These are phyloP conservation scores for Periophthalmodon schlosseri DNA, from an alignment of 2,113 vertebrate species.

Conservation along the genomic window DNA sequence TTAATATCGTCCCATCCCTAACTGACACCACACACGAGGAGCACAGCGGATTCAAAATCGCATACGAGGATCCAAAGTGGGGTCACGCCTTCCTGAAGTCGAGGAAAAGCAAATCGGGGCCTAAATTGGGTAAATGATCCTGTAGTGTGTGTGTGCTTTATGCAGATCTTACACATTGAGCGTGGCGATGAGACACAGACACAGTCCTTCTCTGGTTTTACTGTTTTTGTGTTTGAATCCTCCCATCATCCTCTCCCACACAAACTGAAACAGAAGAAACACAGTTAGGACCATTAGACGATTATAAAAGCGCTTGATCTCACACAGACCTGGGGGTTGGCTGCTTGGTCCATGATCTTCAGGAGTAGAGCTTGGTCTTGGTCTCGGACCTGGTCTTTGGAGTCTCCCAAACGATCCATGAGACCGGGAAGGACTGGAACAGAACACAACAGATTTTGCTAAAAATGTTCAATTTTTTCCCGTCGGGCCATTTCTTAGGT, in stretches of 20 bases:
- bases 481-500: no score
- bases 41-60: no score
- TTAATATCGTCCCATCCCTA: no score
- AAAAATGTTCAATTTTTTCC: no score
- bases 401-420: constrained; percentile 93
- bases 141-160: neutral
- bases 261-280: constrained; percentile 76
- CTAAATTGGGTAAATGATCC: no score
- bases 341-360: constrained; percentile 96
- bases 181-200: constrained; percentile 93
- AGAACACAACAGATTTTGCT: neutral
- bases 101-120: no score
- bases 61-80: no score
- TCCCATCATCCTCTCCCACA: constrained; percentile 95
- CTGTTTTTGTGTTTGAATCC: constrained; percentile 99
- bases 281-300: neutral
- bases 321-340: constrained; percentile 82
- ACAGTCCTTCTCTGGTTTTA: constrained; percentile 92
- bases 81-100: no score
- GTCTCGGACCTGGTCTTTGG: constrained; percentile 93
- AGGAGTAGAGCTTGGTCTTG: constrained; percentile 92
- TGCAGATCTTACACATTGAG: constrained; percentile 82
- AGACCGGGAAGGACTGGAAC: constrained; percentile 90
- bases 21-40: no score
- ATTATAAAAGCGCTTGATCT: neutral